Evolutionary conservation across 2,113 vertebrate genomes (phyloP).

Genomic region (Phainopepla nitens): DNA sequence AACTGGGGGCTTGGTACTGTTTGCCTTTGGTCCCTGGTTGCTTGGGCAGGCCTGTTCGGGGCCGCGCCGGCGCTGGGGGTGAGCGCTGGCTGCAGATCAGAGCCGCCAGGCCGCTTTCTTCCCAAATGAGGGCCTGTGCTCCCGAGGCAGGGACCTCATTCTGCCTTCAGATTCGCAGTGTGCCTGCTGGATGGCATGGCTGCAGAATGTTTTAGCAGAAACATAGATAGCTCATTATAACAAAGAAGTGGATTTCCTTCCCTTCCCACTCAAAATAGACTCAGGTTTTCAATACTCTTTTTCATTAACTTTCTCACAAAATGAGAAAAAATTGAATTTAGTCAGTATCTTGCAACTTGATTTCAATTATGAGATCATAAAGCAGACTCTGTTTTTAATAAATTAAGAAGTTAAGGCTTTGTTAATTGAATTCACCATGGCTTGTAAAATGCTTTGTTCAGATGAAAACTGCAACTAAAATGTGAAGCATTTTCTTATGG

Average conservation of each 20-base stretch:
- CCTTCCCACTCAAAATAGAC: not conserved
- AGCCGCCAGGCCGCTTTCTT: not conserved
- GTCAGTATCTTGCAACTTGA: not conserved
- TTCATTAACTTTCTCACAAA: not conserved
- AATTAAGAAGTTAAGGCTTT: not conserved
- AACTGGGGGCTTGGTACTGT: not conserved
- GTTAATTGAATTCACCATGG: not conserved
- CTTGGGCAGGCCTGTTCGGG: not conserved
- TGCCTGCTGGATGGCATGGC: not conserved
- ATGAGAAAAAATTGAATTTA: not conserved
- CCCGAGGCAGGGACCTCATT: not conserved
- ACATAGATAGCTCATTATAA: not conserved
- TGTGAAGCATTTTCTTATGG: accelerated
- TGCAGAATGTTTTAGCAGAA: not conserved
- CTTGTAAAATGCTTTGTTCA: not conserved
- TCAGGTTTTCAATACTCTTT: not conserved
- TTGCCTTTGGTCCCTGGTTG: not conserved
- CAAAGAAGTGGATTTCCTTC: slow-evolving; percentile 1
- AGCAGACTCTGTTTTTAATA: not conserved
- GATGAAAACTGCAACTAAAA: not conserved
- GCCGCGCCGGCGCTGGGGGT: not conserved
- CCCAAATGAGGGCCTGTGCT: not conserved
- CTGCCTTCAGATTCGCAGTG: not conserved
- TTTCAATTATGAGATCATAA: slow-evolving; percentile 1
- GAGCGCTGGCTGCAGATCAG: not conserved